A percentile compares a stretch with the other conserved stretches of the same genome.
These are phyloP conservation scores for Struthidea cinerea DNA, from an alignment of 2,113 vertebrate species.

Conservation along the genomic window DNA sequence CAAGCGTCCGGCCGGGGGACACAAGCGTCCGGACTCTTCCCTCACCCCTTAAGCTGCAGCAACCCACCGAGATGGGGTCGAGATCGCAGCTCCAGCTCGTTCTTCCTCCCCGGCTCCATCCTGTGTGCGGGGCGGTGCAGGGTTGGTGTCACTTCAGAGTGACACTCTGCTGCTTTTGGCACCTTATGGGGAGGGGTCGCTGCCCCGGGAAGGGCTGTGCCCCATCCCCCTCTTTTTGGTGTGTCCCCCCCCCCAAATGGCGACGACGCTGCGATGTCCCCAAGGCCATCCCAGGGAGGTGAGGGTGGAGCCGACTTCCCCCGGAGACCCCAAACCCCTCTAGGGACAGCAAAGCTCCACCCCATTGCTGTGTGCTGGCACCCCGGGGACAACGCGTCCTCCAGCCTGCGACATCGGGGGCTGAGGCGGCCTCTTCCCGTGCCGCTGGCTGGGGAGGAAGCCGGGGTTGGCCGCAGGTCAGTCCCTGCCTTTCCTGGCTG, in stretches of 20 bases:
- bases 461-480: background rate
- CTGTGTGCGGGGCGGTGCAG: rapidly evolving
- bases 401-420: background rate
- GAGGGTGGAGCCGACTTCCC: background rate
- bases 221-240: rapidly evolving
- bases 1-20: too few relatives aligned
- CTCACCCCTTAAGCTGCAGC: rapidly evolving
- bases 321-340: background rate
- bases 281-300: rapidly evolving
- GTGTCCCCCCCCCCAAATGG: background rate
- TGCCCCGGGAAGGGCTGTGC: rapidly evolving
- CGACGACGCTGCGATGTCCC: rapidly evolving
- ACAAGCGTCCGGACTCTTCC: background rate
- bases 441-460: background rate
- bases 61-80: rapidly evolving
- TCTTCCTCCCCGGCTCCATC: rapidly evolving
- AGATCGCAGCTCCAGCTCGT: rapidly evolving
- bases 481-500: slow-evolving; percentile 34
- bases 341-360: background rate
- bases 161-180: background rate
- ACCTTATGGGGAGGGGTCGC: rapidly evolving
- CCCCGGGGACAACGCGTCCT: rapidly evolving
- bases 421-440: background rate
- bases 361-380: rapidly evolving
- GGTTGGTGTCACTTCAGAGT: background rate